Evolutionary conservation across 92 coral and sea anemone genomes (phyloP), one percentile per base, ranked within the genome.

Genomic region (Epizoanthus illoricatus): DNA sequence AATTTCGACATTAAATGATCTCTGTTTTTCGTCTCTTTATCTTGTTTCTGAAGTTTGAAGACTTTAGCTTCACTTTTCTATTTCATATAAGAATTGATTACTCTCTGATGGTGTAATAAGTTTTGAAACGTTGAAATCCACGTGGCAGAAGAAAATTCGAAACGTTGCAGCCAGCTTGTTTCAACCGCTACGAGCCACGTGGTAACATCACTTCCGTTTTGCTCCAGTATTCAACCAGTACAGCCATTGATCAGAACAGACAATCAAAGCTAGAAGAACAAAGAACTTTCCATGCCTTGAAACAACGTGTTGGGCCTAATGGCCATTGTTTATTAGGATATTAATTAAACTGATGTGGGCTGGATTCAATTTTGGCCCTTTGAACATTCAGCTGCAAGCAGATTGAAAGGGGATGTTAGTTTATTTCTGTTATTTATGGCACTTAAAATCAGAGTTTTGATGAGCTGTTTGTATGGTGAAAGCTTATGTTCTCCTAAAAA

Each of bases 141-240:
- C 97, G 97, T 92, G 97, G 94, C 97, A 92, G 43, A 79, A 19
- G 52, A 67, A 85, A 81, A 78, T 90, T 69, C 80, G 75, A 81
- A 85, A 90, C 97, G 97, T 90, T 88, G 93, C 88, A 84, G 58
- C 78, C 73, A 72, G 84, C 45, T 12, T 47, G 41, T 52, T 45
- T 76, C 60, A 75, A 61, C 71, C 39, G 52, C 54, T 39, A 20
- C 28, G 24, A 74, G 88, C 88, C 91, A 88, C 91, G 91, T 88
- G 91, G 91, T 79, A 73, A 47, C 72, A 28, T 52, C 73, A 6
- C 56, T 80, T 57, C 68, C 75, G 81, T 64, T 73, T 84, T 85
- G 33, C 79, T 85, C 65, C 85, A 57, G 82, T 45, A 23, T 79
- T 72, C 82, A 64, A 45, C 61, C 63, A 66, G 75, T 68, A 57